Evolutionary conservation across 2,113 vertebrate genomes (phyloP).

Genomic region (Lichenostomus cassidix): DNA sequence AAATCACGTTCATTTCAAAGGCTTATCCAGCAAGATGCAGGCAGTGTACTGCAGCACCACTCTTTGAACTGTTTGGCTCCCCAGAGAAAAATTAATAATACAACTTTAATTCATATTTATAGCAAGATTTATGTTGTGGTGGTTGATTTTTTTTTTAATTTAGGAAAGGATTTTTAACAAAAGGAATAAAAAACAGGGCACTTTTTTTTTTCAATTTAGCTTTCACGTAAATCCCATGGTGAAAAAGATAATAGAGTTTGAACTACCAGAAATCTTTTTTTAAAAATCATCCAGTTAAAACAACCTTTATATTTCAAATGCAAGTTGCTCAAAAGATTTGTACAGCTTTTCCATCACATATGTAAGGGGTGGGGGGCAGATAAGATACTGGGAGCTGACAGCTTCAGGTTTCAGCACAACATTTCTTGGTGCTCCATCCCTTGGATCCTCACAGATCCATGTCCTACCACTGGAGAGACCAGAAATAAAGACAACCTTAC

Average conservation of each 20-base stretch:
- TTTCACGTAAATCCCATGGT: constrained; percentile 42
- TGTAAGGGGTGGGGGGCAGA: background rate
- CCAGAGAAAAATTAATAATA: constrained; percentile 69
- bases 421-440: background rate
- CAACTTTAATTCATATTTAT: constrained; percentile 69
- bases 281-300: constrained; percentile 24
- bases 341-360: background rate
- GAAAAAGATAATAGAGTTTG: background rate
- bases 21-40: constrained; percentile 47
- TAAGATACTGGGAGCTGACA: background rate
- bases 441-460: background rate
- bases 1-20: constrained; percentile 60
- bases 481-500: constrained; percentile 64
- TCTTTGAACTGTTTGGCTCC: constrained; percentile 48
- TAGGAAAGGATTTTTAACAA: constrained; percentile 41
- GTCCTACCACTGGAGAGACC: background rate
- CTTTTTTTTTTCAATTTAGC: background rate
- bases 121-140: constrained; percentile 21
- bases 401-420: background rate
- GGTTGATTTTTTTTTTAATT: background rate
- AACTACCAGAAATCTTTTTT: background rate
- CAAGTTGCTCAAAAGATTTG: background rate
- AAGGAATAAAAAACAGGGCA: background rate
- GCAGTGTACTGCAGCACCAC: background rate
- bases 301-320: constrained; percentile 1